Conservation (phyloP, 2,113 vertebrate species). For the Bos taurus region DNA sequence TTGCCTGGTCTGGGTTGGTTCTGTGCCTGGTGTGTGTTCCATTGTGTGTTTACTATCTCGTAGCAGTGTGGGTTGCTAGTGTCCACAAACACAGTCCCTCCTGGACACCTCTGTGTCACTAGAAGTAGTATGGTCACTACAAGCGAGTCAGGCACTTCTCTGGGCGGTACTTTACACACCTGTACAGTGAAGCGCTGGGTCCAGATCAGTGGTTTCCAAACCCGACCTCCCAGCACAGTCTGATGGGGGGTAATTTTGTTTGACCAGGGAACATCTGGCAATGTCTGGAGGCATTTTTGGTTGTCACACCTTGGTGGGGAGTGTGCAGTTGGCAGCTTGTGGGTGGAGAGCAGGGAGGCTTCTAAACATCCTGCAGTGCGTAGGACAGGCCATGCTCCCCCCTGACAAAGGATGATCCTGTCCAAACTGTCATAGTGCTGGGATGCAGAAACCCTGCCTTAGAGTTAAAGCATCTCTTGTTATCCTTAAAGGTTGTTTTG, state of each 20-base stretch:
- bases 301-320: neutral
- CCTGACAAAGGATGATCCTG: neutral
- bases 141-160: neutral
- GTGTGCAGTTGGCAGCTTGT: neutral
- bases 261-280: neutral
- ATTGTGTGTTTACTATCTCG: neutral
- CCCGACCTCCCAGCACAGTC: neutral
- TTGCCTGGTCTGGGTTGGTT: neutral
- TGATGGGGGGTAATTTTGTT: neutral
- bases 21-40: neutral
- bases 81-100: neutral
- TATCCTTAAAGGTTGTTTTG: neutral
- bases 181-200: neutral
- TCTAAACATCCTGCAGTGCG: neutral
- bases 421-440: neutral
- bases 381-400: rapidly evolving
- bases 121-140: neutral
- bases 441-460: neutral
- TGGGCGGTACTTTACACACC: neutral
- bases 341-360: neutral
- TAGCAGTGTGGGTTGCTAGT: neutral
- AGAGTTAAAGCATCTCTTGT: neutral
- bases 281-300: neutral
- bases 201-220: neutral
- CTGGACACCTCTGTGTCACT: neutral